Percentiles rank a stretch among this genome's conserved stretches.
These are phyloP conservation scores for Myrmecophaga tridactyla DNA, from an alignment of 2,113 vertebrate species.

Conservation along the genomic window DNA sequence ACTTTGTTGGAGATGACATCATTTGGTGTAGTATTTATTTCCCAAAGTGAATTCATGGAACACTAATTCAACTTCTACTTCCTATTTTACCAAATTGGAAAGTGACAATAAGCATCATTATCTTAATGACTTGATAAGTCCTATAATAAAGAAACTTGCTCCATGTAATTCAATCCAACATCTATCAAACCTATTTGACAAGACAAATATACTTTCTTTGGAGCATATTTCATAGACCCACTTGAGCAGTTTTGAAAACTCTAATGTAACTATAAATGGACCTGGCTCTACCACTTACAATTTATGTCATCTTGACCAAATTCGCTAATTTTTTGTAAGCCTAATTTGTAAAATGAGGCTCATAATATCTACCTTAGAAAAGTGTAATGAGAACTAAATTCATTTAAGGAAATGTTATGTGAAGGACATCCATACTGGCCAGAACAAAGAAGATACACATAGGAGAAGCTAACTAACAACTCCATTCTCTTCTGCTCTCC, in stretches of 20 bases:
- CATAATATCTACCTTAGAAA: not conserved
- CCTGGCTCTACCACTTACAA: not conserved
- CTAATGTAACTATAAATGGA: not conserved
- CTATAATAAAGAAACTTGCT: not conserved
- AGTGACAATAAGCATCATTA: not conserved
- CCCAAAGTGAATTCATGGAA: not conserved
- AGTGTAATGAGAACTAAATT: not conserved
- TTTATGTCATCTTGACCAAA: not conserved
- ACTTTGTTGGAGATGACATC: not conserved
- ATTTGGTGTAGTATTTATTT: slow-evolving; percentile 29
- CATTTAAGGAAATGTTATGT: slow-evolving; percentile 12
- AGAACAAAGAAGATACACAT: not conserved
- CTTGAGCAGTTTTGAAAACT: not conserved
- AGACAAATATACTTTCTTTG: not conserved
- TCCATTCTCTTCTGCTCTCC: not conserved
- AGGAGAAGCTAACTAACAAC: not conserved
- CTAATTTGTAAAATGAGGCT: not conserved
- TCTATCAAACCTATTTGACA: not conserved
- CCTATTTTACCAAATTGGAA: not conserved
- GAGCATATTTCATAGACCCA: not conserved
- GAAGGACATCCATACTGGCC: not conserved
- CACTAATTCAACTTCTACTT: not conserved
- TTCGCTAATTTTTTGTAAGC: not conserved
- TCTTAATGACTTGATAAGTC: not conserved
- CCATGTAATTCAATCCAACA: not conserved